Conservation (phyloP, 2,113 vertebrate species). For the Smithornis capensis region DNA sequence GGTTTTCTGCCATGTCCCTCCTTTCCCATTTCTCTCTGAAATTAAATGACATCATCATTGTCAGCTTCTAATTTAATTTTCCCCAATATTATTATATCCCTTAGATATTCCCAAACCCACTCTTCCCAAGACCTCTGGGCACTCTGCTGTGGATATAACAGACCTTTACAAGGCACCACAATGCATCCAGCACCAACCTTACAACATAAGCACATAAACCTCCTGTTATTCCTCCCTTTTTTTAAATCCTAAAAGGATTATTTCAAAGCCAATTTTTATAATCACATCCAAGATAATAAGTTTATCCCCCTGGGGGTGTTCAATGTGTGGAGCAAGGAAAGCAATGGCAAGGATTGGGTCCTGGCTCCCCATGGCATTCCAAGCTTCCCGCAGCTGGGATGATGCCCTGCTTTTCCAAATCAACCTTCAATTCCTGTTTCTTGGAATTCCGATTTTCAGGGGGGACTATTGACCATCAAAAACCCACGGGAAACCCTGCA, state of each 20-base stretch:
- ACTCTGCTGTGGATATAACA: neutral
- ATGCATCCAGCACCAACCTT: neutral
- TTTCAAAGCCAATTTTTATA: conserved; percentile 24
- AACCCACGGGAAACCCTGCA: neutral
- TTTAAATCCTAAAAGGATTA: neutral
- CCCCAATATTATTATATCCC: neutral
- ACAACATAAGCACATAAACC: neutral
- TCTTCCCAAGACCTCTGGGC: neutral
- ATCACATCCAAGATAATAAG: neutral
- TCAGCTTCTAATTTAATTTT: neutral
- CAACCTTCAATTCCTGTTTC: neutral
- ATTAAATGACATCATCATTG: neutral
- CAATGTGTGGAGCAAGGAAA: neutral
- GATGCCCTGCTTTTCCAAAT: neutral
- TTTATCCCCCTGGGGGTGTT: accelerated
- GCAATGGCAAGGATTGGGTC: accelerated
- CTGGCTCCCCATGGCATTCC: neutral
- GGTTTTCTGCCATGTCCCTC: neutral
- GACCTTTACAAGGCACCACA: neutral
- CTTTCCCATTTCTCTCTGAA: accelerated
- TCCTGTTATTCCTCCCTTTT: neutral
- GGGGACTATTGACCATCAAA: neutral
- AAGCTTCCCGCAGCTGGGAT: neutral
- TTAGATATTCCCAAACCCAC: neutral
- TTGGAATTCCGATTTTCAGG: neutral